Base-by-base conservation (phyloP, 1,140 invertebrate species). In the Drosophila sproati region DNA sequence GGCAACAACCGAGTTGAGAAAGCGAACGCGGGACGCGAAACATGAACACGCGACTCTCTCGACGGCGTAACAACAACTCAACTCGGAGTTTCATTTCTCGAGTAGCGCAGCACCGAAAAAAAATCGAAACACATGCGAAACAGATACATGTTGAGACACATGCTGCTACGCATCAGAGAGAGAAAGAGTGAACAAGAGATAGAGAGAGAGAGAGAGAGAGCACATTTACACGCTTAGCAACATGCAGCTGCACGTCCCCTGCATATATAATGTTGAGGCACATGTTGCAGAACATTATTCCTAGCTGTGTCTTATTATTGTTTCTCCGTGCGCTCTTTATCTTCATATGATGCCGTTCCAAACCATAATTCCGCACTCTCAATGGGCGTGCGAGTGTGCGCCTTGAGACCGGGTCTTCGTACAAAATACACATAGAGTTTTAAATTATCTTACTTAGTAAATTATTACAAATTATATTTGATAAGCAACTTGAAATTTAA, bases 61-160 rank as follows among this genome's bases (percentile, higher is more conserved):
- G 67, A 70, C 72, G 64, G 69, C 64, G 56, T 68, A 73, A 73
- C 64, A 68, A 73, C 72, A 75, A 75, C 67, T 75, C 72, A 70
- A 12, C 6, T 20, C 51, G 72, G 72, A 75, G 72, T 75, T 71
- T 52, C 51, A 31, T 28, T 70, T 70, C 12, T 12, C 31, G 47
- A 59, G 43, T 43, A 62, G 51, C 41, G 37, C 34, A 34, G 48
- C 57, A 47, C n/a, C 39, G 31, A 56, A 39, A 43, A 20, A 20
- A 20, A 20, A 20, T 37, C 57, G 59, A 32, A 31, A 43, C 61
- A 63, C 12, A 12, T 34, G 35, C 48, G 37, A 37, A 4, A 12
- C 32, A 50, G 43, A 48, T n/a, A 35, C 57, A 73, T 69, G 71
- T 69, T 73, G 41, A 20, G 70, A 12, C 20, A 72, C 69, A 72